These are phyloP conservation scores for Lepidonotus clava DNA, from an alignment of 2,888 invertebrate genomes.

Conservation along the genomic window DNA sequence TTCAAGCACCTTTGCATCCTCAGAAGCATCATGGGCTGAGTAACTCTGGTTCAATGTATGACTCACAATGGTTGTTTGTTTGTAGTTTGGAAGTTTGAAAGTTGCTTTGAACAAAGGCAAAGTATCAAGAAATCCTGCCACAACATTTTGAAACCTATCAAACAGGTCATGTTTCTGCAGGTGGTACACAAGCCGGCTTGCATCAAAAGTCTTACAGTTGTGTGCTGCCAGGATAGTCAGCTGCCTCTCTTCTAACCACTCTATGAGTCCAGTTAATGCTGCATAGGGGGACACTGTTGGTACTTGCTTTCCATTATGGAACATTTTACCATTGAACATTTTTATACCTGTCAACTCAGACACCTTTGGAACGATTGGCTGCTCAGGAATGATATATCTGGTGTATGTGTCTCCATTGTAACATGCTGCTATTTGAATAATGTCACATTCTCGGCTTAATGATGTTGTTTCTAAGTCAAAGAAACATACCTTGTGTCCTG, in stretches of 20 bases:
- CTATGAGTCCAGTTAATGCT: background rate
- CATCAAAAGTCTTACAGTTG: background rate
- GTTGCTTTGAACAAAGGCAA: background rate
- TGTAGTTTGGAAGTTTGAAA: background rate
- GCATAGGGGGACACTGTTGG: background rate
- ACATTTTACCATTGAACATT: background rate
- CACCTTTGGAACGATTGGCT: background rate
- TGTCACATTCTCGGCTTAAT: background rate
- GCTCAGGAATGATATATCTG: background rate
- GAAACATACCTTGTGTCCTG: background rate
- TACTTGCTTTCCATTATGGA: background rate
- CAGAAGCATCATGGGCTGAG: background rate
- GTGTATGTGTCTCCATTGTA: background rate
- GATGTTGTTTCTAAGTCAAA: slow-evolving; percentile 45
- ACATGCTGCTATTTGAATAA: background rate
- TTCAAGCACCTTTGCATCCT: background rate
- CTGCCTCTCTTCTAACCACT: background rate
- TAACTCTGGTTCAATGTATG: background rate
- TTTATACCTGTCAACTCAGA: background rate
- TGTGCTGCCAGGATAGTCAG: background rate
- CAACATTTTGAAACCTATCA: background rate
- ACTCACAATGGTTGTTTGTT: background rate
- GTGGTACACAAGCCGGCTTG: background rate
- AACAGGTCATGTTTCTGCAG: background rate
- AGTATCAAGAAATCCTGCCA: background rate